phyloP scores from a whole-genome alignment of 2,113 vertebrate species.

The Hippocampus mohnikei region DNA sequence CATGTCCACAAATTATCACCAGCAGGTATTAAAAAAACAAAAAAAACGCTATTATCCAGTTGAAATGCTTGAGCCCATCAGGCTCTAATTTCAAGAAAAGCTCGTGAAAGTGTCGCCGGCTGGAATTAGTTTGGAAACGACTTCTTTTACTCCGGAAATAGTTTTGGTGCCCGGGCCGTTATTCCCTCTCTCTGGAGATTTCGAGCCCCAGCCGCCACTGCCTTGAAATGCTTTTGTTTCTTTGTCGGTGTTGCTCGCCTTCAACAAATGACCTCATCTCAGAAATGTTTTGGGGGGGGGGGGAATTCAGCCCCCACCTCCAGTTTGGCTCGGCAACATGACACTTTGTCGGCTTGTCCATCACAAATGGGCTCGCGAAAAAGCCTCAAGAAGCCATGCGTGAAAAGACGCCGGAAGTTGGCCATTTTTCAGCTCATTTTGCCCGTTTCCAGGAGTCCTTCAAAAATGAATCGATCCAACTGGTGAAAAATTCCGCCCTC shows the following conservation, averaged over 20 bases:
- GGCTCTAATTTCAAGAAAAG: conserved; percentile 3
- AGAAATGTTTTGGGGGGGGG: too few species aligned
- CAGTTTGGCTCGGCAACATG: too few species aligned
- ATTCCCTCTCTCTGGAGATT: conserved; percentile 1
- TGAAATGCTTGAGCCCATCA: conserved; percentile 1
- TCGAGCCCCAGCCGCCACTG: neutral
- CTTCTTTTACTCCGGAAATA: neutral
- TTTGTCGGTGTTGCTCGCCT: neutral
- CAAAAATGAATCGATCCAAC: too few species aligned
- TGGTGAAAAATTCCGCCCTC: too few species aligned
- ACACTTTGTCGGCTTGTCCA: too few species aligned
- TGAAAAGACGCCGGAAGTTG: too few species aligned
- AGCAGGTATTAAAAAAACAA: neutral
- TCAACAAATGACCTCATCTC: too few species aligned
- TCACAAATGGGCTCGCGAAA: too few species aligned
- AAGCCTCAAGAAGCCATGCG: too few species aligned
- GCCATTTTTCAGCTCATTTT: too few species aligned
- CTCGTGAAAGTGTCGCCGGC: neutral
- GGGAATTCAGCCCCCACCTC: too few species aligned
- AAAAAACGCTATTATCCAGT: neutral
- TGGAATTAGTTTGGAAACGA: conserved; percentile 3
- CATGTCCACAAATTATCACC: conserved; percentile 1
- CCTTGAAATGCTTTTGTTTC: neutral
- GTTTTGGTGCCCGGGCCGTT: neutral
- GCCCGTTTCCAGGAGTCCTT: too few species aligned